Evolutionary conservation across 2,888 invertebrate genomes (phyloP).

Genomic region (Brachyptera putata): DNA sequence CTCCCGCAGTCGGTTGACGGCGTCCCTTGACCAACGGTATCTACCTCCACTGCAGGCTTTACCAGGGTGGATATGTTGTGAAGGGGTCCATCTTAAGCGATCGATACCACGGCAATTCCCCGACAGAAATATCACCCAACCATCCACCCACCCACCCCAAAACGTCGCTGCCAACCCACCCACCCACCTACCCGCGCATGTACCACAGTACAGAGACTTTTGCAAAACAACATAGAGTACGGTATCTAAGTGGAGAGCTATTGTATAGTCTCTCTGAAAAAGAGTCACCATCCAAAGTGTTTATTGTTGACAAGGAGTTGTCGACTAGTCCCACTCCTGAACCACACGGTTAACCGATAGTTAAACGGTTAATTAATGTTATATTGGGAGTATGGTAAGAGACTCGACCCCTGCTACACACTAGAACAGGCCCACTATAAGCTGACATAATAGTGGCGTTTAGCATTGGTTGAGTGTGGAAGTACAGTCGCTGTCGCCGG

Average conservation of each 20-base stretch:
- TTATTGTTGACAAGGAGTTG: no score
- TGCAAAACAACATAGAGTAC: background rate
- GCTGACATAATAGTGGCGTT: no score
- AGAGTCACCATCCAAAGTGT: background rate
- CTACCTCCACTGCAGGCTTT: background rate
- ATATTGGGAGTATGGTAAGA: no score
- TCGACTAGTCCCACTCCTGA: no score
- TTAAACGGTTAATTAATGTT: no score
- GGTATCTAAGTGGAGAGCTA: background rate
- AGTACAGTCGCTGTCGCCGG: no score
- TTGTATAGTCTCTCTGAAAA: background rate
- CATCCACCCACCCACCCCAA: slow-evolving; percentile 13
- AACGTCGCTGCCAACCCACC: slow-evolving; percentile 20
- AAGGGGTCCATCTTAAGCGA: slow-evolving; percentile 30
- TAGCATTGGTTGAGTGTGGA: no score
- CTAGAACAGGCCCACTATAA: no score
- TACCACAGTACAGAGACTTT: slow-evolving; percentile 20
- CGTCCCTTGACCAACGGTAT: background rate
- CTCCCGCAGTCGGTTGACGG: background rate
- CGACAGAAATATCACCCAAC: slow-evolving; percentile 15
- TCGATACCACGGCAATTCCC: slow-evolving; percentile 30
- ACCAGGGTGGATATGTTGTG: slow-evolving; percentile 5
- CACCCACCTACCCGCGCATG: slow-evolving; percentile 21
- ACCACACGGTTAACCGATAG: no score
- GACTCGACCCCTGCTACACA: no score